Conservation (phyloP, 1,140 invertebrate genomes). For the Drosophila bocqueti region DNA sequence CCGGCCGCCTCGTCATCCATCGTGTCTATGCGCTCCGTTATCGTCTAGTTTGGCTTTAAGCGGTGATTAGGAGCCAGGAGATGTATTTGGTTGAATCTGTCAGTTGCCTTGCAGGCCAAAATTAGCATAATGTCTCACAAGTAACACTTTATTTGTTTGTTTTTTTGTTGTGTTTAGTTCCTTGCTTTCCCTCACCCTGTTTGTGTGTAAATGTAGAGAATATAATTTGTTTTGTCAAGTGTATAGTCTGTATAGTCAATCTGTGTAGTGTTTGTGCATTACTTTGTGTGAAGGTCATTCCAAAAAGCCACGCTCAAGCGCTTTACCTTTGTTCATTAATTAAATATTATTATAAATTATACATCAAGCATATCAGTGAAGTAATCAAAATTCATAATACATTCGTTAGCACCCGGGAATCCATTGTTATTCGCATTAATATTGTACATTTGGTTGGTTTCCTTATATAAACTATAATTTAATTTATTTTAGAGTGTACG, state of each 20-base stretch:
- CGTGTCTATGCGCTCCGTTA: conserved; percentile 42
- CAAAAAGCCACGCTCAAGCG: conserved; percentile 20
- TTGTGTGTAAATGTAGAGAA: conserved; percentile 32
- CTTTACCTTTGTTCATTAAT: conserved; percentile 15
- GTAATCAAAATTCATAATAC: conserved; percentile 44
- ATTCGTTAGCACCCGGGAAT: conserved; percentile 28
- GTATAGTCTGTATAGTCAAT: conserved; percentile 39
- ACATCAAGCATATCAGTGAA: conserved; percentile 67
- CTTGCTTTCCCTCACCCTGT: neutral
- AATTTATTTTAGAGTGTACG: conserved; percentile 45
- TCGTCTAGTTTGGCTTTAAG: conserved; percentile 40
- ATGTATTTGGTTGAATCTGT: conserved; percentile 59
- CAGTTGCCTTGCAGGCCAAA: conserved; percentile 36
- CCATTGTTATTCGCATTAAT: conserved; percentile 37
- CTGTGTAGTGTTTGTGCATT: conserved; percentile 9
- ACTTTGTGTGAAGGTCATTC: conserved; percentile 37
- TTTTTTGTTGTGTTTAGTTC: conserved; percentile 3
- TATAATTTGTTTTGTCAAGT: conserved; percentile 28
- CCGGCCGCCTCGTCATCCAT: conserved; percentile 21
- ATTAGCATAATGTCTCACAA: conserved; percentile 31
- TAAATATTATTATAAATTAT: conserved; percentile 29
- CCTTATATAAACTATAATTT: conserved; percentile 18
- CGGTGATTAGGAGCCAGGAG: conserved; percentile 44
- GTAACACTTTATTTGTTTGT: conserved; percentile 12
- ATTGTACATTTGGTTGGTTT: conserved; percentile 33